These are phyloP conservation scores for Marasmarcha lunaedactyla DNA, from an alignment of 2,888 invertebrate genomes.

Conservation along the genomic window DNA sequence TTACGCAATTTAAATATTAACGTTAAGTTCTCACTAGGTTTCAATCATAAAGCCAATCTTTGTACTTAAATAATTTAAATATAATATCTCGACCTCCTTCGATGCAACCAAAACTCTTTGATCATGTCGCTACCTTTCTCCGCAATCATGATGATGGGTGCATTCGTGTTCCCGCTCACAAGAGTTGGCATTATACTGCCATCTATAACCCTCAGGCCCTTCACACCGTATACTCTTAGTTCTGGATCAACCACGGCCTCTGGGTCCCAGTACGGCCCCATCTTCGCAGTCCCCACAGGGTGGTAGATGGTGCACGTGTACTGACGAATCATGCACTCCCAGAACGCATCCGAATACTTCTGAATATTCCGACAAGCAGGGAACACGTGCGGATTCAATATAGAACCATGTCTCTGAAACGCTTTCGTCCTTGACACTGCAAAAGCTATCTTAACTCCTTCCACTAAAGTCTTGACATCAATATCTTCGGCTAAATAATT, in stretches of 20 bases:
- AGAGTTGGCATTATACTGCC: constrained; percentile 89
- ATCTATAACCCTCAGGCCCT: constrained; percentile 83
- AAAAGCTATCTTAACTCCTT: constrained; percentile 87
- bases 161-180: constrained; percentile 89
- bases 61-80: constrained; percentile 30
- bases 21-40: too few relatives aligned
- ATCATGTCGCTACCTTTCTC: constrained; percentile 92
- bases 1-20: too few relatives aligned
- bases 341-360: constrained; percentile 80
- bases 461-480: constrained; percentile 84
- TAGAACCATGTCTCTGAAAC: constrained; percentile 80
- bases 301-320: constrained; percentile 89
- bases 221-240: constrained; percentile 82
- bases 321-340: constrained; percentile 89
- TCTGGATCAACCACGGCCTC: constrained; percentile 87
- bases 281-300: constrained; percentile 88
- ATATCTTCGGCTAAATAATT: constrained; percentile 87
- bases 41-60: constrained; percentile 12
- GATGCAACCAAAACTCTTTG: constrained; percentile 83
- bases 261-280: constrained; percentile 89
- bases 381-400: constrained; percentile 77
- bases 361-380: constrained; percentile 80
- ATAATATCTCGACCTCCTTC: constrained; percentile 56
- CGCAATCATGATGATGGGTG: constrained; percentile 89
- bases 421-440: constrained; percentile 84